Evolutionary conservation across 2,797 vertebrate genomes (phyloP).

Genomic region (Cygnus olor): DNA sequence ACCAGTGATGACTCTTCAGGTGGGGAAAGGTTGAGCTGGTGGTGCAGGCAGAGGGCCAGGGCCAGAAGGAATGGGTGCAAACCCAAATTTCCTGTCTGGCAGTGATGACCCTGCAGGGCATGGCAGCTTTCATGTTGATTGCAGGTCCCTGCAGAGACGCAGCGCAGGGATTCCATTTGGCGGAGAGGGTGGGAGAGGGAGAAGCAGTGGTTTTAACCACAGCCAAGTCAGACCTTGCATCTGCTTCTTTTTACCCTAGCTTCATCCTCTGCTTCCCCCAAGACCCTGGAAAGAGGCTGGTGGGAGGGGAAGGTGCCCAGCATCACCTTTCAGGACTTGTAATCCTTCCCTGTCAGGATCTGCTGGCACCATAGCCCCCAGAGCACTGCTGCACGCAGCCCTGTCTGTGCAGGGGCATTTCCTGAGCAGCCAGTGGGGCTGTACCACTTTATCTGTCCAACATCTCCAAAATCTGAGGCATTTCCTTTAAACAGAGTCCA

Average conservation of each 20-base stretch:
- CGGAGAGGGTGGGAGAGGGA: background rate
- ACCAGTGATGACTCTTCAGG: background rate
- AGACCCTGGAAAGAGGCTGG: background rate
- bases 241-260: background rate
- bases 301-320: background rate
- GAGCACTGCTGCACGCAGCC: background rate
- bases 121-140: fast-evolving
- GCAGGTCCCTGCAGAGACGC: background rate
- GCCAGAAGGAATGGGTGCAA: background rate
- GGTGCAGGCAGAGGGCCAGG: background rate
- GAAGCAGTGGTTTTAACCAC: background rate
- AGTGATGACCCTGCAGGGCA: background rate
- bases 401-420: background rate
- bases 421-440: background rate
- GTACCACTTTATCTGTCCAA: fast-evolving
- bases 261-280: background rate
- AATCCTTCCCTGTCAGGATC: background rate
- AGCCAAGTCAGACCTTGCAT: fast-evolving
- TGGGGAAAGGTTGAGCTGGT: background rate
- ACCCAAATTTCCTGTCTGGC: background rate
- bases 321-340: background rate
- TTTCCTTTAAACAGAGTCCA: background rate
- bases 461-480: background rate
- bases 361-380: background rate
- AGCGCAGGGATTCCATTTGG: fast-evolving